Evolutionary conservation across 2,888 invertebrate genomes (phyloP).

Genomic region (Uloborus plumipes): DNA sequence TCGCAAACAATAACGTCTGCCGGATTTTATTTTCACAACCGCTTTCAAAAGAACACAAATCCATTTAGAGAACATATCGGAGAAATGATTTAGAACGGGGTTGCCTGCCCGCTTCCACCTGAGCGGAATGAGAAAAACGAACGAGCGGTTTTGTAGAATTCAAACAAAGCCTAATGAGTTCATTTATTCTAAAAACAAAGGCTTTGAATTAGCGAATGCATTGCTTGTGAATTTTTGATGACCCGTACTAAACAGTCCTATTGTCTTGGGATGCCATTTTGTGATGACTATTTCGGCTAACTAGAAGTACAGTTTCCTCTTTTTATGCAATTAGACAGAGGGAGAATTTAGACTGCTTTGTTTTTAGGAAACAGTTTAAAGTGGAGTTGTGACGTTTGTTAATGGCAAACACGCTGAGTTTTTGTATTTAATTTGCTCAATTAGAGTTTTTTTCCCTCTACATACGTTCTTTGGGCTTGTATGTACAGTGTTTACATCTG

Average conservation of each 20-base stretch:
- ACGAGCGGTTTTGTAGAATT: conserved; percentile 40
- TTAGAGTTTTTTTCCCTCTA: too few relatives aligned
- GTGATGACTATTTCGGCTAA: conserved; percentile 32
- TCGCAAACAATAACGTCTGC: conserved; percentile 22
- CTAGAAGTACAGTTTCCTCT: conserved; percentile 51
- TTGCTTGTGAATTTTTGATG: conserved; percentile 59
- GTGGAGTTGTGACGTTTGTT: conserved; percentile 50
- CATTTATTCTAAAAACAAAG: conserved; percentile 60
- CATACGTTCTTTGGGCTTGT: too few relatives aligned
- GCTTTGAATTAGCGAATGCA: conserved; percentile 48
- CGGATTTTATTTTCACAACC: conserved; percentile 57
- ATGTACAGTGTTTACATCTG: too few relatives aligned
- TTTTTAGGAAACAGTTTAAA: conserved; percentile 50
- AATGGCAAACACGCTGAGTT: conserved; percentile 44
- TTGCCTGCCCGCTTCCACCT: conserved; percentile 35
- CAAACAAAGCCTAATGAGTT: conserved; percentile 58
- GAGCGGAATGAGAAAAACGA: conserved; percentile 48
- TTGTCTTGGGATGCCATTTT: conserved; percentile 41
- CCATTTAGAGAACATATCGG: conserved; percentile 50
- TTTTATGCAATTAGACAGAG: background rate
- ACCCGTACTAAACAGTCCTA: conserved; percentile 55
- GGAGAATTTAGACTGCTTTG: conserved; percentile 60
- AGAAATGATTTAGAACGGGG: conserved; percentile 60
- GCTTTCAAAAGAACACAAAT: conserved; percentile 47
- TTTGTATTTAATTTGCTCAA: conserved; percentile 5